Evolutionary conservation across 2,888 invertebrate species (phyloP).

Genomic region (Eupithecia insigniata): DNA sequence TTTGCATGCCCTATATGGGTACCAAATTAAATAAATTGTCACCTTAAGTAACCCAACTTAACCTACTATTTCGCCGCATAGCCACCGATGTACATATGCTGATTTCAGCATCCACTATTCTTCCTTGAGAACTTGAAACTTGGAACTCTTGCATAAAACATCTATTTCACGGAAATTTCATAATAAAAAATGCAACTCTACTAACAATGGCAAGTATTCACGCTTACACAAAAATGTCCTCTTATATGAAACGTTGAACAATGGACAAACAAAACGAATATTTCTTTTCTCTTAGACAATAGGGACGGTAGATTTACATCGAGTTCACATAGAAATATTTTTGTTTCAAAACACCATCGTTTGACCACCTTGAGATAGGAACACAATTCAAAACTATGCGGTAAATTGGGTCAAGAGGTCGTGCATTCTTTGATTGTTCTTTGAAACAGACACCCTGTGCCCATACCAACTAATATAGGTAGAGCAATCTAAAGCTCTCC

Average conservation of each 20-base stretch:
- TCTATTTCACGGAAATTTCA: slow-evolving; percentile 68
- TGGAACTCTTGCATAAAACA: slow-evolving; percentile 51
- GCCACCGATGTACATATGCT: background rate
- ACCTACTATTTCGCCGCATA: background rate
- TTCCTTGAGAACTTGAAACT: slow-evolving; percentile 15
- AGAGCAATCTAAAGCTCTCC: no score
- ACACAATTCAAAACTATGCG: slow-evolving; percentile 23
- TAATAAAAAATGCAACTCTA: slow-evolving; percentile 61
- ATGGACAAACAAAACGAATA: slow-evolving; percentile 55
- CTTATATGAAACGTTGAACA: slow-evolving; percentile 46
- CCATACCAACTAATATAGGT: no score
- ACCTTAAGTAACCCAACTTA: background rate
- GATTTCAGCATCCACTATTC: slow-evolving; percentile 7
- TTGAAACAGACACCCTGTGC: background rate
- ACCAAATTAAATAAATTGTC: no score
- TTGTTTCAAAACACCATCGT: slow-evolving; percentile 33
- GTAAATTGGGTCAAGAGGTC: slow-evolving; percentile 19
- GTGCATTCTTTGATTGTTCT: slow-evolving; percentile 10
- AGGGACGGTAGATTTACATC: slow-evolving; percentile 3
- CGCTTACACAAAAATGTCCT: slow-evolving; percentile 54
- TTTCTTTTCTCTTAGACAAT: slow-evolving; percentile 41
- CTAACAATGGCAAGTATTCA: slow-evolving; percentile 61
- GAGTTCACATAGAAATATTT: slow-evolving; percentile 34
- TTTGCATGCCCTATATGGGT: no score
- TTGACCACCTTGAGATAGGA: slow-evolving; percentile 32